Conservation (phyloP, 2,113 vertebrate species). For the Ovis aries region ARS-UI_Ramb_v3.0 NC_056074.1:32670001-32670500, state of each 20-base stretch:
- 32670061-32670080: not conserved
- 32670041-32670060: rapidly evolving
- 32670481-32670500: not conserved
- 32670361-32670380: not conserved
- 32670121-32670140: not conserved
- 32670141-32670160: rapidly evolving
- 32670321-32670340: not conserved
- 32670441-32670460: not conserved
- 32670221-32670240: not conserved
- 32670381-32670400: not conserved
- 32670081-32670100: not conserved
- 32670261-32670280: not conserved
- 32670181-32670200: not conserved
- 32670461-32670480: not conserved
- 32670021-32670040: not conserved
- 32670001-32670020: not conserved
- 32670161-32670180: too few relatives aligned
- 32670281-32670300: not conserved
- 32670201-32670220: not conserved
- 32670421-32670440: not conserved
- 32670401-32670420: rapidly evolving
- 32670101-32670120: too few relatives aligned
- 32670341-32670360: not conserved
- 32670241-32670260: not conserved
- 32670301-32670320: not conserved